Evolutionary conservation across 2,797 vertebrate genomes (phyloP).

Genomic region (Microhierax caerulescens): DNA sequence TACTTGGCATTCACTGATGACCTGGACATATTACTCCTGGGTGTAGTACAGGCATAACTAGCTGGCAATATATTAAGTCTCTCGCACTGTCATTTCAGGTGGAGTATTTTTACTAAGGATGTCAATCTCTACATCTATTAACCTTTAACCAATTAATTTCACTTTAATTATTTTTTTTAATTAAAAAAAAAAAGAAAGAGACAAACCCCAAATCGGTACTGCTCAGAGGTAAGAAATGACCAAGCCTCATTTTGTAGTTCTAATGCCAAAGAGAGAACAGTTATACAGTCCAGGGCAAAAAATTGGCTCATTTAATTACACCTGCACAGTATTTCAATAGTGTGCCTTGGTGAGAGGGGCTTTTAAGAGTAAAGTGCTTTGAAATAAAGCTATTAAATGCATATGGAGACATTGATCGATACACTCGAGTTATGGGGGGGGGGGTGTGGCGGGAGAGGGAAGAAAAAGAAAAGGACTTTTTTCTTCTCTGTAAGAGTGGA

Average conservation of each 20-base stretch:
- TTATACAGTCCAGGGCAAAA: background rate
- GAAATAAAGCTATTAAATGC: conserved; percentile 68
- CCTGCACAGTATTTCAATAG: conserved; percentile 60
- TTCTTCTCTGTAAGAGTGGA: conserved; percentile 43
- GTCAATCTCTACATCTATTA: conserved; percentile 55
- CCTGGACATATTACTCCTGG: conserved; percentile 2
- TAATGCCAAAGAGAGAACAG: background rate
- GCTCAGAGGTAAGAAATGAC: conserved; percentile 6
- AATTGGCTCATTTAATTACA: conserved; percentile 59
- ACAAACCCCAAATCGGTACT: background rate
- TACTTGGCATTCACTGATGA: background rate
- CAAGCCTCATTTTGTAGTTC: background rate
- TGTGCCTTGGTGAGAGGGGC: conserved; percentile 35
- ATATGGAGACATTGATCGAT: conserved; percentile 66
- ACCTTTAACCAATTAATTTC: conserved; percentile 60
- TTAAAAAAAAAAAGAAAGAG: background rate
- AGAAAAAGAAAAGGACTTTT: background rate
- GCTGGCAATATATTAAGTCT: conserved; percentile 16
- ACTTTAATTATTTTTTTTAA: conserved; percentile 54
- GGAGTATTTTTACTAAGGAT: background rate
- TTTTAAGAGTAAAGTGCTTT: conserved; percentile 63
- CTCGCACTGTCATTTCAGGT: conserved; percentile 25
- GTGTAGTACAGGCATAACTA: conserved; percentile 1
- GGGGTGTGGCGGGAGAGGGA: background rate
- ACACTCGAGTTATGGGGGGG: conserved; percentile 24